Base-by-base conservation (phyloP, 2,797 vertebrate species). In the Calcarius lapponicus region DNA sequence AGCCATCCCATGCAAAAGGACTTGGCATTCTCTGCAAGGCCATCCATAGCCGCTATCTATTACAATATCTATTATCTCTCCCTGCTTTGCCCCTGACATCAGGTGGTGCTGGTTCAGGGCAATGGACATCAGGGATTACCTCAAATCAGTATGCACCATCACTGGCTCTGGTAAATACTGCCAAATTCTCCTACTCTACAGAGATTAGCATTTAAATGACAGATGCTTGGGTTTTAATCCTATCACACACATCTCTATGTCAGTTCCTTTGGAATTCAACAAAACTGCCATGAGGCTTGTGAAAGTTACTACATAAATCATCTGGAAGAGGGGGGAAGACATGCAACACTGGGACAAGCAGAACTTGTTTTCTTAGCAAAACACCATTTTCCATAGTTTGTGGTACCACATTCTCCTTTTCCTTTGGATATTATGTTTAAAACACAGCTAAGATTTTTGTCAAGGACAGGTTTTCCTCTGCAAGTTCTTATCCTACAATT, bases 151-250 rank as follows among this genome's bases (percentile, higher is more conserved):
- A 91, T 80, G 86, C 88, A 83, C 62, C 92, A 93, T 80, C 88
- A 57, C 71, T 61, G 50, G 60, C 86, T 85, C 50, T 58, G 40
- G 28, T 64, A 90, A 93, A 45, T 82, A 85, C 79, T 56, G 79
- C 84, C 84, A 72, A 93, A 13, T 71, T 84, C 83, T 89, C 80
- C 86, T 87, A 85, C 94, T 92, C 83, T 83, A 87, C 11, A 80
- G 38, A 74, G 66, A 95, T 90, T 94, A 95, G 74, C 92, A 95
- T 96, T 94, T 93, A 94, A 96, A 95, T 83, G 31, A 82, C 69
- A 71, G 81, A 72, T n/a, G 80, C 82, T 94, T 65, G 85, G 86
- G 57, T 76, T 94, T 90, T 81, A 95, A 92, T 93, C 83, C 93
- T 93, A 85, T 94, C 95, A 89, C 78, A 87, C 62, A 76, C 53